Base-by-base conservation (phyloP, 2,888 invertebrate species). In the Dasysyrphus tricinctus region DNA sequence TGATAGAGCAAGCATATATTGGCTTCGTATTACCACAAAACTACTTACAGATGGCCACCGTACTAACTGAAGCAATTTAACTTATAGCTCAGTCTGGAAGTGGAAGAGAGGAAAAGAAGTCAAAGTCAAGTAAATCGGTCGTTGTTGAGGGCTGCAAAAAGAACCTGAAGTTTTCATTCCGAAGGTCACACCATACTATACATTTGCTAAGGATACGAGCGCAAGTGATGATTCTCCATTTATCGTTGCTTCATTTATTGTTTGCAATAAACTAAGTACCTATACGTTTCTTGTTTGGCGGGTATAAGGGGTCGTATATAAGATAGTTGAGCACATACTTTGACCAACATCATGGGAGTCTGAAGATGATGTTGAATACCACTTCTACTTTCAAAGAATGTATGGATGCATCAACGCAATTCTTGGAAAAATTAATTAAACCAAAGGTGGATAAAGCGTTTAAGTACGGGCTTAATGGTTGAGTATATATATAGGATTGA, bases 321-420 rank as follows among this genome's bases (percentile, higher is more conserved):
- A 29, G 24, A 19, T 44, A 44, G 56, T 56, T 56, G 32, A 59
- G 14, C 34, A 67, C 34, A 67, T 47, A 67, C 67, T 49, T 67
- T 49, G 67, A 49, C 19, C 49, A 67, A 37, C 49, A 67, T 49
- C 49, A 67, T 49, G 47, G 47, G 49, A 67, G 49, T 49, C 67
- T 65, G 29, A 67, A 49, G 19, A 67, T 49, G 49, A 67, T 19
- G 59, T 24, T 59, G 39, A 59, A 59, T 59, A 32, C 67, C 34
- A 67, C 47, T 67, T 49, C 34, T 19, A 67, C 44, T 65, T 29
- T 59, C 39, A 44, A 49, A 75, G 81, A 86, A 86, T 83, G 74
- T 63, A 44, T 32, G 78, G 82, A 85, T 88, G 88, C 88, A 88
- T 88, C 87, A 89, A 88, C 88, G 89, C 88, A 89, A 88, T 89